Base-by-base conservation (phyloP, 1,140 invertebrate species). In the Zaprionus nigranus region DNA sequence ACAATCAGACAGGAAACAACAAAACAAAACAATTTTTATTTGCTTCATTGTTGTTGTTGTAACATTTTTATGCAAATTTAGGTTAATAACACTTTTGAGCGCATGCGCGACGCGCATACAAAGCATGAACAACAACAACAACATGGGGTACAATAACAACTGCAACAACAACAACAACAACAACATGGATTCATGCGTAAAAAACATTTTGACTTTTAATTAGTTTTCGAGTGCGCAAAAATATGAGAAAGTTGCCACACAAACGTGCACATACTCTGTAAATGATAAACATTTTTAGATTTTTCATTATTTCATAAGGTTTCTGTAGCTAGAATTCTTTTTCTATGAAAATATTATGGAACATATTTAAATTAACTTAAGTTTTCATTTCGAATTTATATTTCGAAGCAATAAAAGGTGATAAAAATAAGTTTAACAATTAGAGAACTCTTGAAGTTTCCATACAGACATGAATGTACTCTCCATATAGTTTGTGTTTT, bases 11-110 rank as follows among this genome's bases (percentile, higher is more conserved):
- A 90, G 85, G 85, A 88, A 88, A 88, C 66, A 77, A 73, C 65
- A 78, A 64, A 68, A 38, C 24, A 70, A 80, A 71, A 85, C 69
- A 79, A 83, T 78, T 75, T 82, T 80, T 72, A 75, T 81, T 78
- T 69, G 75, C 73, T 58, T 64, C 51, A 24, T 73, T 60, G 49
- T 60, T 72, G 38, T 78, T 68, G 61, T 11, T 81, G 62, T 74
- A 75, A 34, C 67, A 67, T 78, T 82, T 76, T 88, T 88, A 88
- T 88, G 85, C 85, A 88, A 88, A 88, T 88, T 78, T 90, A 75
- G 85, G 85, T 88, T 88, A 90, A 88, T 88, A 88, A 88, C 85
- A 85, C 30, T 34, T 90, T 88, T 82, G 53, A 73, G 58, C 75
- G 85, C 82, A 90, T 76, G 86, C 79, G 81, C 85, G 62, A 69